phyloP scores from a whole-genome alignment of 2,797 vertebrate species.

The Eospalax fontanierii region DNA sequence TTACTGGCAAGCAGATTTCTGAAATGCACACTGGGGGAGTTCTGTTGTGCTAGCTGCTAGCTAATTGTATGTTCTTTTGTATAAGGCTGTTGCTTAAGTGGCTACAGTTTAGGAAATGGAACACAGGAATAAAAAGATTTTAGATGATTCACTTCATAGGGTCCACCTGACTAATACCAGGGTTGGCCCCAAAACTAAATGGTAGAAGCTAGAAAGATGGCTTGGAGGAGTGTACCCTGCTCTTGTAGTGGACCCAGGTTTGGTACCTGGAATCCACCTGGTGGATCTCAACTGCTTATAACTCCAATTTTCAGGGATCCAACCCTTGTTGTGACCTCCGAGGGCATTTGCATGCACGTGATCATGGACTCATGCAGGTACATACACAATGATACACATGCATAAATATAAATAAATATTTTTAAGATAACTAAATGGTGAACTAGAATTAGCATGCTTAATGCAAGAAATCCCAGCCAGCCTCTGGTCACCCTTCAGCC shows the following conservation, averaged over 20 bases:
- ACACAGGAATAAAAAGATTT: conserved; percentile 38
- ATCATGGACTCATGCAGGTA: neutral
- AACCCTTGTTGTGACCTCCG: neutral
- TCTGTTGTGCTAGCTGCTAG: neutral
- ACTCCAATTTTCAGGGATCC: neutral
- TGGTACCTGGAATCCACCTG: neutral
- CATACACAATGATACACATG: neutral
- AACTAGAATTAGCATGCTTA: conserved; percentile 27
- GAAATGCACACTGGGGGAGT: neutral
- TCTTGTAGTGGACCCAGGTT: neutral
- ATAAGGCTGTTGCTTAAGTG: conserved; percentile 52
- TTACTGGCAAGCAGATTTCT: conserved; percentile 30
- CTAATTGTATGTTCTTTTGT: conserved; percentile 64
- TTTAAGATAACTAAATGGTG: neutral
- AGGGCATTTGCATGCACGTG: neutral
- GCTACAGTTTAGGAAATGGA: conserved; percentile 62
- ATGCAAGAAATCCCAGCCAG: conserved; percentile 34
- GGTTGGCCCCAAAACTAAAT: conserved; percentile 48
- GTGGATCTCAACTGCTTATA: neutral
- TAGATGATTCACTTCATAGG: conserved; percentile 53
- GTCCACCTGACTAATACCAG: conserved; percentile 25
- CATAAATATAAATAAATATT: neutral
- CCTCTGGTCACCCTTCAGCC: neutral
- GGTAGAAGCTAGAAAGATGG: neutral
- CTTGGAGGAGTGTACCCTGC: neutral